These are phyloP conservation scores for Cyprinodon diabolis DNA, from an alignment of 2,797 vertebrate genomes.

Conservation along the genomic window DNA sequence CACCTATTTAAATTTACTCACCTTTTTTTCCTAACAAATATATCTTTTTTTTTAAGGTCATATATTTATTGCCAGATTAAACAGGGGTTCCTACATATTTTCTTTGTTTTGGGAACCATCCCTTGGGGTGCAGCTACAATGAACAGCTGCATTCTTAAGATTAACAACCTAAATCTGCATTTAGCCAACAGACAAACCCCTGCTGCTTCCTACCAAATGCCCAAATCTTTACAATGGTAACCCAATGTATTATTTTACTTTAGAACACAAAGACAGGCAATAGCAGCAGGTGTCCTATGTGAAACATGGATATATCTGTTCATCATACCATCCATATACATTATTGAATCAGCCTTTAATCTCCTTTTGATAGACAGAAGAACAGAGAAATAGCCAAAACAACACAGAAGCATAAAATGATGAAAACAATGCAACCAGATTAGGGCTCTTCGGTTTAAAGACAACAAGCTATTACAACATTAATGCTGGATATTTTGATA, in stretches of 20 bases:
- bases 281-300: neutral
- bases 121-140: neutral
- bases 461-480: neutral
- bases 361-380: conserved; percentile 4
- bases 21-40: neutral
- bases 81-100: neutral
- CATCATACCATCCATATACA: neutral
- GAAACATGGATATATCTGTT: neutral
- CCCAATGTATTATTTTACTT: neutral
- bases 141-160: conserved; percentile 7
- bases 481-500: neutral
- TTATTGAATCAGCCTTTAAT: neutral
- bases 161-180: conserved; percentile 15
- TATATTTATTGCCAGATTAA: neutral
- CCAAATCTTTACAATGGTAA: neutral
- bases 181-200: neutral
- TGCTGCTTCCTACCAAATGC: neutral
- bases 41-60: neutral
- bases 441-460: neutral
- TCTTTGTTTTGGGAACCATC: neutral
- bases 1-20: neutral
- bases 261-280: neutral
- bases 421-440: conserved; percentile 13
- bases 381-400: neutral
- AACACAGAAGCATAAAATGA: conserved; percentile 1